Evolutionary conservation across 2,113 vertebrate species (phyloP), one percentile per base, ranked within the genome.

Genomic region (Xiphophorus couchianus): DNA sequence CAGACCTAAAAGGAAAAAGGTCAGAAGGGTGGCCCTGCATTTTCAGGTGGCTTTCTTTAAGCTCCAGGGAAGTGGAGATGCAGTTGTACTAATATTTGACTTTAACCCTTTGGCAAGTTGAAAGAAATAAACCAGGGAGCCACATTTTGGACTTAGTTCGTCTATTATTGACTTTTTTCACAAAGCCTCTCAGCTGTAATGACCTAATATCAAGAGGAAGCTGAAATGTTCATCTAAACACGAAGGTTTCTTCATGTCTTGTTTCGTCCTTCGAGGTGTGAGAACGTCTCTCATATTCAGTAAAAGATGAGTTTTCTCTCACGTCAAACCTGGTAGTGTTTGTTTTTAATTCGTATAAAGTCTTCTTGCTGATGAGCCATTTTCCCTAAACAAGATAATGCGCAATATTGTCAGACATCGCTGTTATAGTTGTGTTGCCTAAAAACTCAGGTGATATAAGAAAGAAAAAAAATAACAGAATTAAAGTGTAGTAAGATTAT

Each of bases 121-220:
- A 85, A 86, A 83, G 71, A 85, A 88, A 90, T 86, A 87, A 80
- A 90, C 76, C 81, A 30, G 89, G 87, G 90, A 89, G 69, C 31
- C 69, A 76, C 82, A 76, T 88, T 90, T 86, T 89, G 84, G 80
- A 80, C 84, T 87, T 88, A 75, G 82, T 80, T 83, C 78, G 78
- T 69, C 77, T 64, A 68, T 80, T 84, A 83, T 86, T 93, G 86
- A 93, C 94, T 93, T 4, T 93, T 94, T 93, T 92, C 19, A n/a
- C 79, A 62, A 81, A 88, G 92, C 90, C 93, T 92, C 84, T 87
- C 75, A 87, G 78, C 84, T 70, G 89, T 92, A 87, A 85, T 62
- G 5, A 81, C 80, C 88, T 88, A 87, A 93, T 91, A 88, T 85
- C 84, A 90, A 87, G 86, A 89, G 91, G 15, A 58, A 58, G 19